Base-by-base conservation (phyloP, 1,140 invertebrate species). In the Chironomus tepperi region DNA sequence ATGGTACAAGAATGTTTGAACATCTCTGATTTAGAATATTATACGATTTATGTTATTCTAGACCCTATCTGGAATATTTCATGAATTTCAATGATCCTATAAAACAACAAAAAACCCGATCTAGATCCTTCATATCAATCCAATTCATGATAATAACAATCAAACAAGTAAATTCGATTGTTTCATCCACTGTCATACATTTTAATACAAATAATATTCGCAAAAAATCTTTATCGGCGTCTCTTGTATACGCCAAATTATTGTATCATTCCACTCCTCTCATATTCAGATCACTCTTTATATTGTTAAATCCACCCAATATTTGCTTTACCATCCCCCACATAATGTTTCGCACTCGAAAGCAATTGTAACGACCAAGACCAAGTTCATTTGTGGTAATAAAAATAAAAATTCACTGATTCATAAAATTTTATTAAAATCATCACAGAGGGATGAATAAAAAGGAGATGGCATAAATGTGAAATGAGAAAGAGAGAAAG, bases 391-490 rank as follows among this genome's bases (percentile, higher is more conserved):
- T 70, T 70, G 65, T 21, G 65, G 19, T 21, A 18, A 70, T 70
- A 70, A 70, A 70, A 70, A 70, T 70, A 70, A 70, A 18, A 70
- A 70, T 70, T 70, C 19, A 70, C 65, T 70, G 65, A 70, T 70
- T 70, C 65, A 70, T 70, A 70, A 70, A 70, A 70, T 70, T 70
- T 70, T 70, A 70, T 70, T 70, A 21, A 21, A 18, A 70, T 18
- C 65, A 21, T 70, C 65, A 19, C 47, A 57, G 47, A 12, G 47
- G 47, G 47, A n/a, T 1, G 47, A n/a, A 15, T 15, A 57, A 57
- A n/a, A 57, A 57, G 47, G 12, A 47, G 15, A 34, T 2, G 43
- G 47, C 47, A 5, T 15, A 15, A 47, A 15, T 57, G n/a, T 57
- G 47, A 34, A 34, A 34, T 34, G 24, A 34, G 24, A 34, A 34